Evolutionary conservation across 1,140 invertebrate genomes (phyloP), one percentile per base, ranked within the genome.

Genomic region (Diabrotica undecimpunctata): DNA sequence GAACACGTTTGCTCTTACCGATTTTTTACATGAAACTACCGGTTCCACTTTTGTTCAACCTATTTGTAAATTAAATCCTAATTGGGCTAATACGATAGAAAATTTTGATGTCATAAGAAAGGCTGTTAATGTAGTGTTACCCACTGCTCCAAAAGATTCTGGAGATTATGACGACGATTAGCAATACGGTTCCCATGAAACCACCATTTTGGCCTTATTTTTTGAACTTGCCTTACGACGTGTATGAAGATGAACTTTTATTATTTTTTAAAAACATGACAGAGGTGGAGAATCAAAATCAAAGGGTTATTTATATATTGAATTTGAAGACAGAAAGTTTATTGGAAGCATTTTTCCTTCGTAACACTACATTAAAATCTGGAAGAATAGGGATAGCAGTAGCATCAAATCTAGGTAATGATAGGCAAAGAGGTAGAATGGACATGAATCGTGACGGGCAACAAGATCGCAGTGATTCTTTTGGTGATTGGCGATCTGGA

Each of bases 161-260:
- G 81, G 92, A 78, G 85, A 88, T 72, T 79, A 86, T 70, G 89
- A 90, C 59, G 84, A 94, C 51, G n/a, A 89, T 95, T 74, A 87
- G 93, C 57, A 85, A 87, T 66, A 88, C 87, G 76, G 87, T 97
- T 25, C 94, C 95, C 10, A 85, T 83, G 54, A 83, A 85, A 60
- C 88, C 92, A 6, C 95, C 96, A 35, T 97, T 86, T 79, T 90
- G 90, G 65, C 94, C 92, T 13, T 94, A 94, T 78, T 83, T 97
- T 55, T 91, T 92, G 59, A 97, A 97, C 82, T 81, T 98, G 70
- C 90, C 94, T 6, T 97, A 95, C 79, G 96, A 97, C 79, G 86
- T 94, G 14, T 87, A 89, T 65, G 91, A 95, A 74, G 86, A 88
- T 11, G 92, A 95, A 74, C 87, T 98, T 66, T 79, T 81, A 53